These are phyloP conservation scores for Neopipo cinnamomea DNA, from an alignment of 2,113 vertebrate genomes.

Conservation along the genomic window DNA sequence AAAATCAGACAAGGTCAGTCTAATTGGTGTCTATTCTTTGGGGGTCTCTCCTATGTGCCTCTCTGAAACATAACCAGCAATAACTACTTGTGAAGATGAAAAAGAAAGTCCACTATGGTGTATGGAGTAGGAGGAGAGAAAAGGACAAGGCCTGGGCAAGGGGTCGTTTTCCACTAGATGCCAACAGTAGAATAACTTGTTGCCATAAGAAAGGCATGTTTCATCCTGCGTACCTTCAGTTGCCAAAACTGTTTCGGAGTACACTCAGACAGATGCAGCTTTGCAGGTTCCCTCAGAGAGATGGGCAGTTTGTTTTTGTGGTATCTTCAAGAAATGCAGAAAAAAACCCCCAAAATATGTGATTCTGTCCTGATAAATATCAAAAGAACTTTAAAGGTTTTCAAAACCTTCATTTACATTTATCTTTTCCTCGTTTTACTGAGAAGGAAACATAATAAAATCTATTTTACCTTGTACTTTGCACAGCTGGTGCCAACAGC, in stretches of 20 bases:
- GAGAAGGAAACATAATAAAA: background rate
- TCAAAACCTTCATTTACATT: background rate
- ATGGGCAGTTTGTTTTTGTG: background rate
- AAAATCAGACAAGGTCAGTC: background rate
- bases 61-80: background rate
- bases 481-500: background rate
- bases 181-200: background rate
- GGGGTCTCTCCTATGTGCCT: background rate
- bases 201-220: background rate
- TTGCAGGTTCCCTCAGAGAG: background rate
- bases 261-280: background rate
- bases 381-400: background rate
- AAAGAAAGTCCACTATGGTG: background rate
- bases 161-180: background rate
- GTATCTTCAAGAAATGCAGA: background rate
- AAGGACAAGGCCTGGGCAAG: background rate
- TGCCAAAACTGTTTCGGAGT: background rate
- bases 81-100: background rate
- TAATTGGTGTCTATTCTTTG: background rate
- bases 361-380: background rate
- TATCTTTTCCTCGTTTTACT: background rate
- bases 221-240: background rate
- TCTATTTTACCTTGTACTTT: background rate
- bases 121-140: background rate
- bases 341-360: rapidly evolving